These are phyloP conservation scores for Panonychus citri DNA, from an alignment of 1,140 invertebrate species.

Conservation along the genomic window DNA sequence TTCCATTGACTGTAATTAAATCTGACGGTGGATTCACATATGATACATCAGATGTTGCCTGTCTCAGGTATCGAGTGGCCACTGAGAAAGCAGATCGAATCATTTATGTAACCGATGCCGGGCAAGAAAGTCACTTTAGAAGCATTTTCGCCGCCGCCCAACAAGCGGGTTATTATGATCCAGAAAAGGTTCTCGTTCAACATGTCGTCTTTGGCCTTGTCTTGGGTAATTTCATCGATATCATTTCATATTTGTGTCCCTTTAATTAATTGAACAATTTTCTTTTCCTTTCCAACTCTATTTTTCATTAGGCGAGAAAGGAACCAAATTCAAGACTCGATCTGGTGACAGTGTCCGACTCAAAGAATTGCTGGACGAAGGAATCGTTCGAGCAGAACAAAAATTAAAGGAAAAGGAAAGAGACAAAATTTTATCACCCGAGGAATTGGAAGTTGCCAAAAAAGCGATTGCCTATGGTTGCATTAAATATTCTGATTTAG, in stretches of 20 bases:
- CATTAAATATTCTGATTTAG: conserved; percentile 94
- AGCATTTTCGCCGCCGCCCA: conserved; percentile 29
- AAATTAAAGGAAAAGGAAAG: conserved; percentile 76
- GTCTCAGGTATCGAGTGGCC: conserved; percentile 58
- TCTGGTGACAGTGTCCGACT: conserved; percentile 87
- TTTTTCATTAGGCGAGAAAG: conserved; percentile 16
- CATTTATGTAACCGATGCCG: conserved; percentile 84
- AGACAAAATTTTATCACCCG: conserved; percentile 49
- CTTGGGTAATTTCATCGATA: conserved; percentile 42
- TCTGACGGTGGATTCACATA: conserved; percentile 97
- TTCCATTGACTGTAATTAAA: conserved; percentile 86
- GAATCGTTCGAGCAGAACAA: conserved; percentile 33
- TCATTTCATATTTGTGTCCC: neutral
- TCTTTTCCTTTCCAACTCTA: conserved; percentile 7
- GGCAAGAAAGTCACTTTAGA: conserved; percentile 71
- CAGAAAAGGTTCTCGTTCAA: conserved; percentile 41
- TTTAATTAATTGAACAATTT: neutral
- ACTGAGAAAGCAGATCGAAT: conserved; percentile 75
- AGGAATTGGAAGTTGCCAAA: conserved; percentile 61
- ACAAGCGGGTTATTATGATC: conserved; percentile 40
- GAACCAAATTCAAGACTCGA: conserved; percentile 94
- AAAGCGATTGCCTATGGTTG: conserved; percentile 89
- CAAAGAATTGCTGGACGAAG: conserved; percentile 79
- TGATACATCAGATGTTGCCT: conserved; percentile 92
- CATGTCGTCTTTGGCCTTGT: conserved; percentile 92